Conservation (phyloP, 23 tunicate species). For the Clavelina lepadiformis region DNA sequence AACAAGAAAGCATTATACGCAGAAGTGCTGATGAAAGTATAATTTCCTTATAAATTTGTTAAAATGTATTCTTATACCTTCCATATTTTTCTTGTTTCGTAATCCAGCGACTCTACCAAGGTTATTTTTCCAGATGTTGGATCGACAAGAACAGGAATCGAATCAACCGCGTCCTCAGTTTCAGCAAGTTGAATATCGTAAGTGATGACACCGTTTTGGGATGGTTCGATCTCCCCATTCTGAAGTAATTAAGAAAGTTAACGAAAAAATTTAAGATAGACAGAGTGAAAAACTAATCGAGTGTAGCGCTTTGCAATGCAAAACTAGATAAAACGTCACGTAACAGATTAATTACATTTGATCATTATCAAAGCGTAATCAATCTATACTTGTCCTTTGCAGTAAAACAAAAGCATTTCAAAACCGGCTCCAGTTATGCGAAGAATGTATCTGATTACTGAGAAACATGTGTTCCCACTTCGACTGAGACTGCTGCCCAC, state of each 20-base stretch:
- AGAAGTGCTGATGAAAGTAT: too few species aligned
- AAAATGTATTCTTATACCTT: slow-evolving; percentile 11
- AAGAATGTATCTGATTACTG: too few species aligned
- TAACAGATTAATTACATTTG: too few species aligned
- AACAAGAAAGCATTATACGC: too few species aligned
- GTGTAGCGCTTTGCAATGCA: not conserved
- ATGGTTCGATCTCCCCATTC: slow-evolving; percentile 34
- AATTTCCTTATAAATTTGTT: too few species aligned
- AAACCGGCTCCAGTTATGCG: too few species aligned
- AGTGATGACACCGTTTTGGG: slow-evolving; percentile 34
- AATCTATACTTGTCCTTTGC: too few species aligned
- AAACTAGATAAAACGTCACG: too few species aligned
- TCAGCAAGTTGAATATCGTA: slow-evolving; percentile 34
- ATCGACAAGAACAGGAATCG: slow-evolving; percentile 18
- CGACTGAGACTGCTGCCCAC: too few species aligned
- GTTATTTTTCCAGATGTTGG: slow-evolving; percentile 44
- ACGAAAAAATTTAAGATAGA: not conserved
- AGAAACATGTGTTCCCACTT: too few species aligned
- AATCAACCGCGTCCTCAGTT: slow-evolving; percentile 20
- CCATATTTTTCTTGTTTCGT: slow-evolving; percentile 14
- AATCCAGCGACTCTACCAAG: slow-evolving; percentile 38
- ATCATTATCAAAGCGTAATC: too few species aligned
- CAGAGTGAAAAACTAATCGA: slow-evolving; percentile 2
- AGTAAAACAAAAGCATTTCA: too few species aligned
- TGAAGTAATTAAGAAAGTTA: not conserved